phyloP scores from a whole-genome alignment of 2,113 vertebrate species.

The Atlantisia rogersi region DNA sequence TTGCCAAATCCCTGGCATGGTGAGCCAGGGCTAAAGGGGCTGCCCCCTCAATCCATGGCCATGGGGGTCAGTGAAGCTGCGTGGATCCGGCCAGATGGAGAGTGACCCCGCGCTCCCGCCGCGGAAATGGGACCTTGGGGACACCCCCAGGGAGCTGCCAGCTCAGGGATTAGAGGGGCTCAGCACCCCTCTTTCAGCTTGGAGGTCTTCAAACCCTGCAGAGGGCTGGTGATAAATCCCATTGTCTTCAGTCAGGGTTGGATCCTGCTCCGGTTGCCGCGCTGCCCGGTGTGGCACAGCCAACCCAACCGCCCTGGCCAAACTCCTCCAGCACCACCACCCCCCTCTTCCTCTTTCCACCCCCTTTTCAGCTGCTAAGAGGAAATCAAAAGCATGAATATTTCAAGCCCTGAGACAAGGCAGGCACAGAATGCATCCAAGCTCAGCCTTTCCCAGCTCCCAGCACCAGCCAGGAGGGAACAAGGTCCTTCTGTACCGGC shows the following conservation, averaged over 20 bases:
- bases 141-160: rapidly evolving
- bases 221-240: background rate
- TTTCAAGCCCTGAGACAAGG: too few relatives aligned
- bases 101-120: background rate
- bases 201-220: background rate
- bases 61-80: too few relatives aligned
- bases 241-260: background rate
- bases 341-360: background rate
- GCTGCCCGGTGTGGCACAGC: background rate
- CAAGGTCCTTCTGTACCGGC: too few relatives aligned
- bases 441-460: too few relatives aligned
- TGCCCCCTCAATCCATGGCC: background rate
- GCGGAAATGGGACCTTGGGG: background rate
- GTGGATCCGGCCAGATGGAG: background rate
- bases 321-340: background rate
- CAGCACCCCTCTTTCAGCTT: background rate
- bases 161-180: background rate
- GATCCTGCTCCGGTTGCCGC: too few relatives aligned
- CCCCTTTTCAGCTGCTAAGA: too few relatives aligned
- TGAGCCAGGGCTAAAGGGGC: background rate
- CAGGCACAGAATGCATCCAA: too few relatives aligned
- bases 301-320: background rate
- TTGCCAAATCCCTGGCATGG: background rate
- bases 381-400: too few relatives aligned
- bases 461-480: too few relatives aligned